These are phyloP conservation scores for Cynocephalus volans DNA, from an alignment of 2,113 vertebrate species.

Conservation along the genomic window DNA sequence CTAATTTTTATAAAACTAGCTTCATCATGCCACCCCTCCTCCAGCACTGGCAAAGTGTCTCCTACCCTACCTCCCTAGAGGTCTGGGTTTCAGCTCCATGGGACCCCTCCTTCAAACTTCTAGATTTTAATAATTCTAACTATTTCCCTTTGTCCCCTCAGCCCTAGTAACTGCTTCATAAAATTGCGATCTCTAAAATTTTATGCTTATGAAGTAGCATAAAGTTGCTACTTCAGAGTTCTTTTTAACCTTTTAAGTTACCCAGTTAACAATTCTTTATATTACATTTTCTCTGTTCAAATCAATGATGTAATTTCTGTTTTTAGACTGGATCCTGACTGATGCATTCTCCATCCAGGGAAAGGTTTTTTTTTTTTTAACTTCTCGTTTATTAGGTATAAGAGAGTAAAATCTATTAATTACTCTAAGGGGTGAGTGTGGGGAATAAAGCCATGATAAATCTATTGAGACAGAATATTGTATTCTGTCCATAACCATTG, in stretches of 20 bases:
- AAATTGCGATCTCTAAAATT: conserved; percentile 3
- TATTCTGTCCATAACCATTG: neutral
- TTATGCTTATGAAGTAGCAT: neutral
- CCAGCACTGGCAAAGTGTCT: neutral
- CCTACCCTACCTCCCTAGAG: neutral
- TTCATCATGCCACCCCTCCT: neutral
- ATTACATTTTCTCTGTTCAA: conserved; percentile 22
- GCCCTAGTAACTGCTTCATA: neutral
- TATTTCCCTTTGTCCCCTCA: neutral
- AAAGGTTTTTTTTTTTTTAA: neutral
- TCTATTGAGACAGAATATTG: neutral
- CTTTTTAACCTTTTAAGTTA: neutral
- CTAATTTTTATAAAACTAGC: neutral
- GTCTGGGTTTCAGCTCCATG: neutral
- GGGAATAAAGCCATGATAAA: neutral
- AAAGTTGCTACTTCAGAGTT: neutral
- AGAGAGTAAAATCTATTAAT: neutral
- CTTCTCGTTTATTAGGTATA: neutral
- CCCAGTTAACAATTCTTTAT: neutral
- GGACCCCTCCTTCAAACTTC: neutral
- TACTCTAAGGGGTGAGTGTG: neutral
- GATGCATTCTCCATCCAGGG: neutral
- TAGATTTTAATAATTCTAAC: conserved; percentile 12
- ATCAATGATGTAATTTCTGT: neutral
- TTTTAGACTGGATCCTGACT: conserved; percentile 4